phyloP scores from a whole-genome alignment of 2,113 vertebrate genomes.

The Podarcis raffonei region DNA sequence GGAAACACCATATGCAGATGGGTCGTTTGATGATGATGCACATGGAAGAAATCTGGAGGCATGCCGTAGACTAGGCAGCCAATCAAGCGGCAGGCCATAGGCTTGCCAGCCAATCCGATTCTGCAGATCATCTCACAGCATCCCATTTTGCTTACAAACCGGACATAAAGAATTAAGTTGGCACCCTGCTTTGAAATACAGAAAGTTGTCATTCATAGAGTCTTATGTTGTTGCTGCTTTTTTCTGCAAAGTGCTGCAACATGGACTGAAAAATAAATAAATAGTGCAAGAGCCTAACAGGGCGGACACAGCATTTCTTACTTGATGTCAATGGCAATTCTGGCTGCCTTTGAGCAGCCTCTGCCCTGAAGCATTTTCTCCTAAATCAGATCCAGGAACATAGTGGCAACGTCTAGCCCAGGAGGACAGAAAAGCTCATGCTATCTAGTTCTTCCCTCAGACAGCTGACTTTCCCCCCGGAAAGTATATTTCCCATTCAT shows the following conservation, averaged over 20 bases:
- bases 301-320: too few species aligned
- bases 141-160: constrained; percentile 1
- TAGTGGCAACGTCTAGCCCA: too few species aligned
- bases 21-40: constrained; percentile 11
- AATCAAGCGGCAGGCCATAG: rapidly evolving
- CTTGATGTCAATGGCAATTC: too few species aligned
- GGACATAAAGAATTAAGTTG: not conserved
- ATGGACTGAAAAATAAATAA: not conserved
- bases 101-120: not conserved
- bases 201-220: not conserved
- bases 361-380: too few species aligned
- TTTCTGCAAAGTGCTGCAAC: not conserved
- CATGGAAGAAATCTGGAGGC: not conserved
- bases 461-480: not conserved
- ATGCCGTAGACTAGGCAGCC: not conserved
- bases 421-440: too few species aligned
- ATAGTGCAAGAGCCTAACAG: not conserved
- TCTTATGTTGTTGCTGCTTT: not conserved
- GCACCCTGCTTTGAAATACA: not conserved
- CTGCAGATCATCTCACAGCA: constrained; percentile 16
- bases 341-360: too few species aligned
- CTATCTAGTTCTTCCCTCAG: not conserved
- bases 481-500: not conserved
- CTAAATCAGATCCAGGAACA: too few species aligned
- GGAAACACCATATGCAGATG: constrained; percentile 3